Conservation (phyloP, 2,113 vertebrate genomes). For the Oryzias curvinotus region DNA sequence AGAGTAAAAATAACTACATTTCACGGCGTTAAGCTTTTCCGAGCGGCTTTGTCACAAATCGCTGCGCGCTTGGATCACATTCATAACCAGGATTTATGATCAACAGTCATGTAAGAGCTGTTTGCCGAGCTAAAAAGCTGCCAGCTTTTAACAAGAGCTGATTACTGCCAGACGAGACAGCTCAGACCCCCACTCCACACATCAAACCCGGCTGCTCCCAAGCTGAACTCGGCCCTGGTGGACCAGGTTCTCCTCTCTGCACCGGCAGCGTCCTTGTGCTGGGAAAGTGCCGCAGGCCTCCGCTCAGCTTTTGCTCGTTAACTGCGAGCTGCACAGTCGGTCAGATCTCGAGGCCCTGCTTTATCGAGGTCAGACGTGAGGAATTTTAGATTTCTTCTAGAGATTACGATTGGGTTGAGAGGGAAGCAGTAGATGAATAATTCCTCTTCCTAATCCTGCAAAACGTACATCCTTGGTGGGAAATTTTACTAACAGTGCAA, state of each 20-base stretch:
- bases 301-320: background rate
- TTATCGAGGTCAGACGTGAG: background rate
- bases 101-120: conserved; percentile 33
- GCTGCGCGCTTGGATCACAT: conserved; percentile 40
- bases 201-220: conserved; percentile 73
- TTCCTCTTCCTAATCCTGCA: background rate
- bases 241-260: conserved; percentile 16
- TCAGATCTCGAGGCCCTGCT: background rate
- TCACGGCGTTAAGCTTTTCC: conserved; percentile 26
- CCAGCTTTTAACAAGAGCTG: conserved; percentile 33
- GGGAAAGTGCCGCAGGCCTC: background rate
- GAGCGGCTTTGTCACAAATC: conserved; percentile 46
- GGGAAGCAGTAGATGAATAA: background rate
- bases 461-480: too few species aligned
- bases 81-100: conserved; percentile 56
- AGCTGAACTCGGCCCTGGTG: conserved; percentile 50
- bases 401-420: background rate
- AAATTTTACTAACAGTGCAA: too few species aligned
- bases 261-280: conserved; percentile 44
- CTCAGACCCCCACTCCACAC: conserved; percentile 64
- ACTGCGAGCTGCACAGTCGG: background rate
- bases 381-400: background rate
- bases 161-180: conserved; percentile 52
- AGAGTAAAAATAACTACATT: conserved; percentile 25
- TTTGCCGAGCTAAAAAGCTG: conserved; percentile 33